Evolutionary conservation across 2,888 invertebrate species (phyloP).

Genomic region (Hemaris fuciformis): DNA sequence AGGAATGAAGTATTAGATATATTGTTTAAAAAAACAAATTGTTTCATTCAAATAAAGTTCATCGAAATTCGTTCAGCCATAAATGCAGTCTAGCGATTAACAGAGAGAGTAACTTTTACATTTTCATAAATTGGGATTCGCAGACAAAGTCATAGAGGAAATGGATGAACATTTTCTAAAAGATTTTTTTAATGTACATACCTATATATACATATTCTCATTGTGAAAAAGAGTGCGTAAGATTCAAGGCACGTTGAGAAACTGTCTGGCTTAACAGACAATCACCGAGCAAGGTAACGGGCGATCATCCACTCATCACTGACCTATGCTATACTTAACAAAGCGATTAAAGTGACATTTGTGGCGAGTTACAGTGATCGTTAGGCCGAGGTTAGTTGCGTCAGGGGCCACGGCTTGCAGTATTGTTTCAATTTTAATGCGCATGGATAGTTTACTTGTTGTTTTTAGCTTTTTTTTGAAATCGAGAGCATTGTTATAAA

Average conservation of each 20-base stretch:
- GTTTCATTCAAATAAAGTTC: too few relatives aligned
- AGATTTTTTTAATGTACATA: too few relatives aligned
- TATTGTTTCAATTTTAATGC: neutral
- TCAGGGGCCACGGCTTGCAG: neutral
- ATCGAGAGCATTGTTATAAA: neutral
- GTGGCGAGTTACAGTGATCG: neutral
- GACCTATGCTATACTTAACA: slow-evolving; percentile 1
- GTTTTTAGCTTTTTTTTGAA: neutral
- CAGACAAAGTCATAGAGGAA: too few relatives aligned
- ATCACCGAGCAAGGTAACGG: neutral
- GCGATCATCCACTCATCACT: neutral
- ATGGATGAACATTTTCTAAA: too few relatives aligned
- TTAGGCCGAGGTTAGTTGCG: slow-evolving; percentile 9
- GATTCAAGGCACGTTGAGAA: neutral
- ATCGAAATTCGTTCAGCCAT: too few relatives aligned
- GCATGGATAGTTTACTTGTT: neutral
- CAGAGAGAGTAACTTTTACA: too few relatives aligned
- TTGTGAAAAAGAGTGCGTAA: neutral
- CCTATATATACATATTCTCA: too few relatives aligned
- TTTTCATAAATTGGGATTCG: too few relatives aligned
- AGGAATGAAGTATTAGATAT: too few relatives aligned
- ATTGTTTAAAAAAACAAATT: too few relatives aligned
- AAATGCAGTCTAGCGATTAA: too few relatives aligned
- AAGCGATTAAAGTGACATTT: slow-evolving; percentile 7
- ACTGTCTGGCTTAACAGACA: neutral